A percentile compares a stretch with the other conserved stretches of the same genome.
phyloP scores from a whole-genome alignment of 2,797 vertebrate species.

The Antennarius maculatus region DNA sequence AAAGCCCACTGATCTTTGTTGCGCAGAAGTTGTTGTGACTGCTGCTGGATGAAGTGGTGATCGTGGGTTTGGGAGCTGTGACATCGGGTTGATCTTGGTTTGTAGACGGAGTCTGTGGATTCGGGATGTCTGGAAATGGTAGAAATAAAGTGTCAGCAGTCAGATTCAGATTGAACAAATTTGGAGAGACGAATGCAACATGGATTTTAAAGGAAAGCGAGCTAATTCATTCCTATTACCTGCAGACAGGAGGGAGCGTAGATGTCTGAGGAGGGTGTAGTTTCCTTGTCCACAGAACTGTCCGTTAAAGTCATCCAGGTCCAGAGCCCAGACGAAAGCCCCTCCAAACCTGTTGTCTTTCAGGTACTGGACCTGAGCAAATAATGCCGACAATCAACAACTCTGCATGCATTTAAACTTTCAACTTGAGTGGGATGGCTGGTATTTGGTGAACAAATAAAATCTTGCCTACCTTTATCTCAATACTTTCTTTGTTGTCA shows the following conservation, averaged over 20 bases:
- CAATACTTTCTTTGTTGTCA: slow-evolving; percentile 82
- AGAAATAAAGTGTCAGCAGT: too few species aligned
- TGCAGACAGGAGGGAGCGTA: slow-evolving; percentile 62
- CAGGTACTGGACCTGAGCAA: slow-evolving; percentile 66
- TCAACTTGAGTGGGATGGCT: too few species aligned
- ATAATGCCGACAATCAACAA: too few species aligned
- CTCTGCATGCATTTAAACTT: too few species aligned
- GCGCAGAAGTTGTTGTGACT: slow-evolving; percentile 59
- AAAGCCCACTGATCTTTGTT: slow-evolving; percentile 42
- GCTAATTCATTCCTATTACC: slow-evolving; percentile 44
- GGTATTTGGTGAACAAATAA: slow-evolving; percentile 1
- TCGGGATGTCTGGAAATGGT: too few species aligned
- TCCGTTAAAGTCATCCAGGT: slow-evolving; percentile 78
- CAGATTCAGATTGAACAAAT: too few species aligned
- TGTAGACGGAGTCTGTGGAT: too few species aligned
- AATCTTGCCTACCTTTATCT: slow-evolving; percentile 79
- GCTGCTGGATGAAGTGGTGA: not conserved
- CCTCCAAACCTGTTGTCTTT: slow-evolving; percentile 72
- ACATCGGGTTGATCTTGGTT: not conserved
- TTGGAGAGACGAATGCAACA: not conserved
- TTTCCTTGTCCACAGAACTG: slow-evolving; percentile 73
- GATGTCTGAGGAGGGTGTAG: slow-evolving; percentile 71
- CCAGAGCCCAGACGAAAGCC: slow-evolving; percentile 76
- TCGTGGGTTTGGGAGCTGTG: slow-evolving; percentile 17
- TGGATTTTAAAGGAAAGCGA: slow-evolving; percentile 28